phyloP scores from a whole-genome alignment of 2,888 invertebrate species.

The Pristionchus japonicus region DNA sequence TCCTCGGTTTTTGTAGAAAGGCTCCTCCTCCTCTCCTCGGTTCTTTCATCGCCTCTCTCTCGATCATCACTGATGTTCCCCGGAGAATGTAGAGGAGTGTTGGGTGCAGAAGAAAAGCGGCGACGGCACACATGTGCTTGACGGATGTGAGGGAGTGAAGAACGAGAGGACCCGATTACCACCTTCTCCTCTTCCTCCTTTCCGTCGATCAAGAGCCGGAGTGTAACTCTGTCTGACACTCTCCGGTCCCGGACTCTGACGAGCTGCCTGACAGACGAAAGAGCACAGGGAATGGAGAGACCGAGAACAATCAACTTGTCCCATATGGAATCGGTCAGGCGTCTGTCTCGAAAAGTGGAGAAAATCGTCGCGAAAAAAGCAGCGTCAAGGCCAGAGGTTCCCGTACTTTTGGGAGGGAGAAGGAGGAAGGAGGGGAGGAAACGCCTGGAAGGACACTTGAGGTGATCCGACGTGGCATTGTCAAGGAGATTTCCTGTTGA shows the following conservation, averaged over 20 bases:
- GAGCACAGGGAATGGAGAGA: no score
- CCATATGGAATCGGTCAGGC: neutral
- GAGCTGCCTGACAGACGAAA: no score
- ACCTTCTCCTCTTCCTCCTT: neutral
- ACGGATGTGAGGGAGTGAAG: neutral
- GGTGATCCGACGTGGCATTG: neutral
- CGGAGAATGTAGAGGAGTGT: neutral
- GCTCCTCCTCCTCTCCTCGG: no score
- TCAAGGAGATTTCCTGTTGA: neutral
- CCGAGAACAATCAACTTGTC: no score
- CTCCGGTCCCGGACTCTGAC: no score
- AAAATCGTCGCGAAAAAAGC: neutral
- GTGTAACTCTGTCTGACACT: no score
- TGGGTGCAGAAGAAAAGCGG: neutral
- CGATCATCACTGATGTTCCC: neutral
- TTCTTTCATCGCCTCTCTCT: no score
- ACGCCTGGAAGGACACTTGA: neutral
- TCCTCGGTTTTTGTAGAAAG: neutral
- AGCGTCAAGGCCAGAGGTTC: neutral
- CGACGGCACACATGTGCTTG: neutral
- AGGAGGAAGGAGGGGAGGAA: neutral
- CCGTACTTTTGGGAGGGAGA: neutral
- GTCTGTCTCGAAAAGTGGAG: neutral
- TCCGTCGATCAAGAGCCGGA: no score
- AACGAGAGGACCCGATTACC: neutral